These are phyloP conservation scores for Elgonia sp. DNA, from an alignment of 2,888 invertebrate genomes.

Conservation along the genomic window DNA sequence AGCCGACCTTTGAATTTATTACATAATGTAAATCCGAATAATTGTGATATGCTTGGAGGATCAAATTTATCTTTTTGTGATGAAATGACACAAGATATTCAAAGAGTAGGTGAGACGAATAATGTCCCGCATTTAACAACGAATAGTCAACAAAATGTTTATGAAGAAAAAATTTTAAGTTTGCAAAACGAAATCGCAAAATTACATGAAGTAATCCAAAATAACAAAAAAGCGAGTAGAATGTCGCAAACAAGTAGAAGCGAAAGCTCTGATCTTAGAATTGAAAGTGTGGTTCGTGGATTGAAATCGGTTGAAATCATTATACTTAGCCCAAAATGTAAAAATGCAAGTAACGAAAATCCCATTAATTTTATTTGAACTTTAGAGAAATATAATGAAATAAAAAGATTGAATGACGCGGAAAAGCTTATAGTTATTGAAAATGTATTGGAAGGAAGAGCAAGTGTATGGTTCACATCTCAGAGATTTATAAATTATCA, in stretches of 20 bases:
- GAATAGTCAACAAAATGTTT: too few relatives aligned
- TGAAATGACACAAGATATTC: neutral
- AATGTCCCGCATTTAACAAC: neutral
- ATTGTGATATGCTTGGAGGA: neutral
- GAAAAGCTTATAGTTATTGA: too few relatives aligned
- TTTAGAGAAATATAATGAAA: constrained; percentile 49
- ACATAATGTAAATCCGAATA: neutral
- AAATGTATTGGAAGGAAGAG: too few relatives aligned
- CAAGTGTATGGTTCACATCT: too few relatives aligned
- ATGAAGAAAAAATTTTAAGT: too few relatives aligned
- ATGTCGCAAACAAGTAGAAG: neutral
- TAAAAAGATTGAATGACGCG: too few relatives aligned
- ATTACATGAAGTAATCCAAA: too few relatives aligned
- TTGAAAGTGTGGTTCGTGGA: constrained; percentile 3
- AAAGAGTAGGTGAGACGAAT: neutral
- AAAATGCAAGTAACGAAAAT: constrained; percentile 15
- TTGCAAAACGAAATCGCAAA: too few relatives aligned
- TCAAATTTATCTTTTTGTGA: neutral
- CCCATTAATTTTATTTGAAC: constrained; percentile 46
- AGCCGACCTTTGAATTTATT: neutral
- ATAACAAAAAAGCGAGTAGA: too few relatives aligned
- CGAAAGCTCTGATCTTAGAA: constrained; percentile 9
- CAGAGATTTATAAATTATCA: too few relatives aligned
- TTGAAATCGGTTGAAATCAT: constrained; percentile 38
- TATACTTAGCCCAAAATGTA: constrained; percentile 40